phyloP scores from a whole-genome alignment of 2,113 vertebrate species.

The Rhynchomys soricoides region DNA sequence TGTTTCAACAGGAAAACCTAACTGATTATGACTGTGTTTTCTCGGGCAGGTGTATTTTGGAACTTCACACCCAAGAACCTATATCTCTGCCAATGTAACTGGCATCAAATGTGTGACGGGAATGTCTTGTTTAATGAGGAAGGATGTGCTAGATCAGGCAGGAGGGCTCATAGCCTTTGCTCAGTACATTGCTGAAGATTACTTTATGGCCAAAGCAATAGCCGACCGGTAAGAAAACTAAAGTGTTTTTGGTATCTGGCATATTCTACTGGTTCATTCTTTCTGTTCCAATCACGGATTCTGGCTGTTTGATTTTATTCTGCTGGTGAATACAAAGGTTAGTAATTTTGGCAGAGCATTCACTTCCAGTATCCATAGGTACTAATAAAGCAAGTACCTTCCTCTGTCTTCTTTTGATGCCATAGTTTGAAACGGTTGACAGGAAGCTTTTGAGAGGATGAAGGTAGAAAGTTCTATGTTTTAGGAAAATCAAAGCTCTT shows the following conservation, averaged over 20 bases:
- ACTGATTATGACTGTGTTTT: conserved; percentile 31
- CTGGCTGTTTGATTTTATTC: background rate
- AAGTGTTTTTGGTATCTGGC: background rate
- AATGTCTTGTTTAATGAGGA: conserved; percentile 99
- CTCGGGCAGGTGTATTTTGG: conserved; percentile 95
- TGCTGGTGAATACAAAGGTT: background rate
- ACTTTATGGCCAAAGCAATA: conserved; percentile 99
- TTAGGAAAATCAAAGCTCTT: conserved; percentile 29
- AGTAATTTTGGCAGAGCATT: conserved; percentile 31
- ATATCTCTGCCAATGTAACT: conserved; percentile 97
- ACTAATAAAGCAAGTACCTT: background rate
- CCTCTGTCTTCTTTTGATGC: background rate
- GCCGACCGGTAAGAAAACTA: conserved; percentile 92
- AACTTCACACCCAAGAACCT: conserved; percentile 97
- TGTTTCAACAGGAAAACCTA: background rate
- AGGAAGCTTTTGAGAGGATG: background rate
- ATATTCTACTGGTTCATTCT: background rate
- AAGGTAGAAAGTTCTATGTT: background rate
- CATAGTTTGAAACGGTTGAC: background rate
- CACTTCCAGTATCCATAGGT: background rate
- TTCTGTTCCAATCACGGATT: background rate
- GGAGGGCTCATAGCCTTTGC: conserved; percentile 97
- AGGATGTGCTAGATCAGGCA: conserved; percentile 96
- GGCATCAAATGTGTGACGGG: conserved; percentile 99
- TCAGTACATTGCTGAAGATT: conserved; percentile 99